phyloP scores from a whole-genome alignment of 2,888 invertebrate species.

The Drosophila colorata region DNA sequence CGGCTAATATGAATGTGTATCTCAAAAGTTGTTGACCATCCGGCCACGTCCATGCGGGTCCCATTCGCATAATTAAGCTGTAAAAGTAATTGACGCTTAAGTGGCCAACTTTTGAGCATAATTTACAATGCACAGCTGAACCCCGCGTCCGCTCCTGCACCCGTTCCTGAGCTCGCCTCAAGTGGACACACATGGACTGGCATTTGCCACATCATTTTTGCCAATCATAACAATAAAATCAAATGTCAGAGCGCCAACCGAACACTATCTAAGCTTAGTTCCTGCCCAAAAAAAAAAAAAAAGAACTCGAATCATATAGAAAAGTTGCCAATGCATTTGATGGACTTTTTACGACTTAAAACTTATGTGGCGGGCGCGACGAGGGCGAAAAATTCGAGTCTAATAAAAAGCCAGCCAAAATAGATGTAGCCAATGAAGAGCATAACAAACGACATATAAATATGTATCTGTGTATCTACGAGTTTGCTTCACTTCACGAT shows the following conservation, averaged over 20 bases:
- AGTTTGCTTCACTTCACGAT: slow-evolving; percentile 51
- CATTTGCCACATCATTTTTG: slow-evolving; percentile 78
- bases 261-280: slow-evolving; percentile 44
- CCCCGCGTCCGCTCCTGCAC: neutral
- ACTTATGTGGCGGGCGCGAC: slow-evolving; percentile 70
- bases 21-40: slow-evolving; percentile 26
- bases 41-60: slow-evolving; percentile 43
- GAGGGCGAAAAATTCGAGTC: slow-evolving; percentile 28
- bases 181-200: slow-evolving; percentile 21
- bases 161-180: neutral
- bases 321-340: slow-evolving; percentile 80
- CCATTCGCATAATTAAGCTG: slow-evolving; percentile 73
- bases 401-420: slow-evolving; percentile 62
- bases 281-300: slow-evolving; percentile 19
- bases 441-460: slow-evolving; percentile 76
- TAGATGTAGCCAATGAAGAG: slow-evolving; percentile 69
- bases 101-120: slow-evolving; percentile 73
- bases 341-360: slow-evolving; percentile 79
- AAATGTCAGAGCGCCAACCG: slow-evolving; percentile 59
- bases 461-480: slow-evolving; percentile 52
- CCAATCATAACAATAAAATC: slow-evolving; percentile 78
- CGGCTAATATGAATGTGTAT: slow-evolving; percentile 17
- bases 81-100: slow-evolving; percentile 74
- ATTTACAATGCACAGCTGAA: slow-evolving; percentile 50
- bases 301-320: slow-evolving; percentile 38